Evolutionary conservation across 1,140 invertebrate species (phyloP).

Genomic region (Lepidotrigona ventralis): DNA sequence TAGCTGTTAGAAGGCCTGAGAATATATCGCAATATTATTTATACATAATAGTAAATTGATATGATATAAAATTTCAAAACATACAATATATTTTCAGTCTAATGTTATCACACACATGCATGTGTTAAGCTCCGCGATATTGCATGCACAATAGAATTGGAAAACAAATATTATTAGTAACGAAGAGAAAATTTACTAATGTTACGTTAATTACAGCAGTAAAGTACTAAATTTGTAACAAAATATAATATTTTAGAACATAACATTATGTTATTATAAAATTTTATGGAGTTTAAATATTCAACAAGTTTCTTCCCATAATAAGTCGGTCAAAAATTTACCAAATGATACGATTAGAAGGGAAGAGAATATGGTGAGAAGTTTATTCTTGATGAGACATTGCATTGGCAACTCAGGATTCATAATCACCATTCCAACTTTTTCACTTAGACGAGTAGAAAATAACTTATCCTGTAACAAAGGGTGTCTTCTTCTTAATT

Average conservation of each 20-base stretch:
- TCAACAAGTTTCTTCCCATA: conserved; percentile 60
- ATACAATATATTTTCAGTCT: conserved; percentile 13
- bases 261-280: conserved; percentile 26
- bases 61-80: neutral
- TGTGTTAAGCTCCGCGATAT: neutral
- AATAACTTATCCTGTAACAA: conserved; percentile 76
- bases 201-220: conserved; percentile 15
- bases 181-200: conserved; percentile 33
- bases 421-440: conserved; percentile 72
- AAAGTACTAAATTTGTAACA: conserved; percentile 29
- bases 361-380: conserved; percentile 83
- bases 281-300: conserved; percentile 4
- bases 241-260: conserved; percentile 10
- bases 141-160: conserved; percentile 22
- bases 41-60: neutral
- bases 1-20: conserved; percentile 68
- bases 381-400: conserved; percentile 83
- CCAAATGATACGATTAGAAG: conserved; percentile 79
- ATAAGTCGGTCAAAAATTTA: conserved; percentile 74
- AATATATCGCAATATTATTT: conserved; percentile 48
- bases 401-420: conserved; percentile 85
- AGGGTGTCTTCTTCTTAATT: conserved; percentile 20
- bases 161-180: conserved; percentile 28
- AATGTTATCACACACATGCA: neutral
- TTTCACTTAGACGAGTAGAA: conserved; percentile 50